Base-by-base conservation (phyloP, 2,113 vertebrate species). In the Progne subis region DNA sequence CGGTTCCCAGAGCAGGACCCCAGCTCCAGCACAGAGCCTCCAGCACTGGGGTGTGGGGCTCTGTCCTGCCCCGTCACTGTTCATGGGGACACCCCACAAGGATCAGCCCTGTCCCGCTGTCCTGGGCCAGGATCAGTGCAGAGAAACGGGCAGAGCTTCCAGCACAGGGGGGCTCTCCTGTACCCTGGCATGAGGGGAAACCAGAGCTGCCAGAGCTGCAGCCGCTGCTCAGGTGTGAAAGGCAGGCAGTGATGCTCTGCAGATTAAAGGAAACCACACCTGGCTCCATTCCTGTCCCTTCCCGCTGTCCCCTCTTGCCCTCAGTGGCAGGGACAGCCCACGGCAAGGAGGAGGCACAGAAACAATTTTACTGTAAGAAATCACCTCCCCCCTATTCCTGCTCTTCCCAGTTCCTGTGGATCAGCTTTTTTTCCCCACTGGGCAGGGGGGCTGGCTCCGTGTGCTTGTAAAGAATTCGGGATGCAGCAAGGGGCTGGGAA, bases 151-250 rank as follows among this genome's bases (percentile, higher is more conserved):
- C 46, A 77, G 60, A 92, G 3, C 47, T 39, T 25, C 44, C 7
- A 1, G 49, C 8, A 2, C n/a, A 9, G 28, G 1, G 14, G 23
- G 60, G 31, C 41, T 59, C 34, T 46, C 9, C 83, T 75, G 71
- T n/a, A 10, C 29, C 55, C 21, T 50, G 88, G 32, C 74, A 47
- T 5, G 52, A 74, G 67, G 79, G 72, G 83, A 93, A 89, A 68
- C 56, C 56, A 34, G 56, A 88, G 43, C 72, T 59, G 91, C 56
- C 56, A 39, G 56, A 88, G 43, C 72, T 59, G 91, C 83, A 88
- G 23, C 64, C 0, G 1, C 88, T 82, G 64, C 64, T 94, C 89
- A 87, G 94, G 94, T 93, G 92, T 71, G 94, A 91, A 95, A 91
- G 5, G 15, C 31, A 55, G 8, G 4, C 37, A 41, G 44, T 14